A percentile compares a stretch with the other conserved stretches of the same genome.
These are phyloP conservation scores for Drosophila ironensis DNA, from an alignment of 1,140 invertebrate species.

Conservation along the genomic window DNA sequence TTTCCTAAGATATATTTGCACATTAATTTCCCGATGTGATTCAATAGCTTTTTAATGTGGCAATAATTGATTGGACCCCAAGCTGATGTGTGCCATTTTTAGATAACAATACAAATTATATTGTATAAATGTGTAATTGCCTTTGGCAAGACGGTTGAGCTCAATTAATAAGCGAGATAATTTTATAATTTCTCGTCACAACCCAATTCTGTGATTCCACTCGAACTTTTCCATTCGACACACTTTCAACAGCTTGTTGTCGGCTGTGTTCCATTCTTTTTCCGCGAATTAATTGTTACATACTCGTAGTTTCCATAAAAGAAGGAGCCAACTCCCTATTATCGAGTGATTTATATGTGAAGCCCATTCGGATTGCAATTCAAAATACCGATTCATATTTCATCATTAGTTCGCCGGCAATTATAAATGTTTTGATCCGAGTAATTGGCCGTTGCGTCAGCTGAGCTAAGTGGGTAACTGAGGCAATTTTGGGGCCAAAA, in stretches of 20 bases:
- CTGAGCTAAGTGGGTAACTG: slow-evolving; percentile 26
- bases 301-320: not conserved
- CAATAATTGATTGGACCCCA: too few relatives aligned
- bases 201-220: slow-evolving; percentile 1
- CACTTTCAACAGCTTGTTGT: not conserved
- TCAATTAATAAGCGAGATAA: not conserved
- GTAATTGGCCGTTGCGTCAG: slow-evolving; percentile 42
- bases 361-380: slow-evolving; percentile 24
- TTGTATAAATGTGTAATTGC: too few relatives aligned
- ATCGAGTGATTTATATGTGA: slow-evolving; percentile 31
- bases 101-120: too few relatives aligned
- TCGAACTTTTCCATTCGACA: not conserved
- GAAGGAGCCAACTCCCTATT: not conserved
- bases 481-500: slow-evolving; percentile 19
- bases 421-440: slow-evolving; percentile 43
- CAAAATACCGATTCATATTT: slow-evolving; percentile 33
- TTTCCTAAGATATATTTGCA: too few relatives aligned
- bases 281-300: not conserved
- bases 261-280: not conserved
- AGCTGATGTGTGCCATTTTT: too few relatives aligned
- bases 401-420: slow-evolving; percentile 30
- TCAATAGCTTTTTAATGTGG: too few relatives aligned
- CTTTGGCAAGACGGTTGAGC: too few relatives aligned
- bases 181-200: not conserved
- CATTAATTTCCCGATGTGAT: too few relatives aligned